These are phyloP conservation scores for Plecotus auritus DNA, from an alignment of 2,113 vertebrate species.

Conservation along the genomic window DNA sequence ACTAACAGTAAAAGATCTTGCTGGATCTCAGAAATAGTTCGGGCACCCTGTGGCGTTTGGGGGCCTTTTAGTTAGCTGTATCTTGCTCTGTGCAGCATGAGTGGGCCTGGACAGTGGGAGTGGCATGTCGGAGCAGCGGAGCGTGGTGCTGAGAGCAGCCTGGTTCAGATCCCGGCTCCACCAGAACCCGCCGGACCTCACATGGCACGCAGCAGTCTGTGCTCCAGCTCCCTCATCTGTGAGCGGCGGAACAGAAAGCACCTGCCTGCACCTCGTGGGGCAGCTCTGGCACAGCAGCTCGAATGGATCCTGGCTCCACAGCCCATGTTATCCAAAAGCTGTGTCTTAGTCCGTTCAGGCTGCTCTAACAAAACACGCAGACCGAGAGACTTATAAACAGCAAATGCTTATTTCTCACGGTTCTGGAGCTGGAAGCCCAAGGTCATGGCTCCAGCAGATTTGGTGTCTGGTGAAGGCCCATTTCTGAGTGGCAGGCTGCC, in stretches of 20 bases:
- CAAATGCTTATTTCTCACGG: no score
- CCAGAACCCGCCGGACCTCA: fast-evolving
- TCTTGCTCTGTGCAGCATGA: not conserved
- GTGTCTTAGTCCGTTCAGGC: not conserved
- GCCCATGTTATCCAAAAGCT: no score
- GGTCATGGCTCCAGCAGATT: not conserved
- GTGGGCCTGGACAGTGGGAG: not conserved
- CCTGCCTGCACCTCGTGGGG: not conserved
- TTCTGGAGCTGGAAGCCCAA: not conserved
- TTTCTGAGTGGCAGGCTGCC: not conserved
- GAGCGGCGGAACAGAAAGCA: fast-evolving
- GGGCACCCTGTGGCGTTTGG: not conserved
- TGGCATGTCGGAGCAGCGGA: fast-evolving
- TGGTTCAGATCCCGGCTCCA: not conserved
- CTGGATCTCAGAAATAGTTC: not conserved
- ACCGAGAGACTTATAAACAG: no score
- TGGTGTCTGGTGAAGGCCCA: not conserved
- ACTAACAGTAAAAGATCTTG: not conserved
- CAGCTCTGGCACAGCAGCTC: not conserved
- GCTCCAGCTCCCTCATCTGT: not conserved
- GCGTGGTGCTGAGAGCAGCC: not conserved
- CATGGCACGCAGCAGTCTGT: fast-evolving
- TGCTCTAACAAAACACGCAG: no score
- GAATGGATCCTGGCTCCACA: not conserved
- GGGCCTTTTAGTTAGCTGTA: not conserved